Evolutionary conservation across 2,797 vertebrate species (phyloP).

Genomic region (Phalanger gymnotis): DNA sequence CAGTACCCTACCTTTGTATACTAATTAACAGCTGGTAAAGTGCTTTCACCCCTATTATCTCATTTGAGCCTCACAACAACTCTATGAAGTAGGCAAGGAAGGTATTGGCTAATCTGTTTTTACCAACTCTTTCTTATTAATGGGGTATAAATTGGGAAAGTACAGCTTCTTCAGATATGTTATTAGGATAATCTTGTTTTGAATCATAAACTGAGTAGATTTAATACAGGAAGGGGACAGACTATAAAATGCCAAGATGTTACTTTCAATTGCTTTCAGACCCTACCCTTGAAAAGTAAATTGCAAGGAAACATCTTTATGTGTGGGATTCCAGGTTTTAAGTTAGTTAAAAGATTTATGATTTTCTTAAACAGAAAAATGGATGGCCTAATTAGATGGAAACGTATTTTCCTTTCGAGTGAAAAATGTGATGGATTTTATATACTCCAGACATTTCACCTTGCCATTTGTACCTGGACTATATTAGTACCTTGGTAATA

Average conservation of each 20-base stretch:
- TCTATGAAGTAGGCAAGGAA: background rate
- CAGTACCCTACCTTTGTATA: background rate
- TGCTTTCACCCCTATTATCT: background rate
- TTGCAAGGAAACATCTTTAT: background rate
- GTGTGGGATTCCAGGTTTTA: background rate
- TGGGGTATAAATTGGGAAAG: background rate
- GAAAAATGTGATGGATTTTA: background rate
- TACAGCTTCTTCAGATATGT: background rate
- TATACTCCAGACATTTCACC: background rate
- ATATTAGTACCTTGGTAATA: background rate
- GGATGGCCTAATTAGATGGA: background rate
- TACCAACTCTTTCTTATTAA: background rate
- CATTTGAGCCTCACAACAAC: background rate
- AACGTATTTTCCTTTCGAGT: background rate
- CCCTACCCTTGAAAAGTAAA: background rate
- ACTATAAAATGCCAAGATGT: background rate
- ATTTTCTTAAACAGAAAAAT: slow-evolving; percentile 4
- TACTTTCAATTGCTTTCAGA: background rate
- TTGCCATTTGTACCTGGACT: background rate
- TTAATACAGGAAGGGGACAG: background rate
- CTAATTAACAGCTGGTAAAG: background rate
- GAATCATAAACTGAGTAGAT: background rate
- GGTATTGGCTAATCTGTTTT: background rate
- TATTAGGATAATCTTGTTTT: background rate
- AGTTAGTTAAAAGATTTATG: background rate